phyloP scores from a whole-genome alignment of 1,140 invertebrate species.

The Papilio machaon region DNA sequence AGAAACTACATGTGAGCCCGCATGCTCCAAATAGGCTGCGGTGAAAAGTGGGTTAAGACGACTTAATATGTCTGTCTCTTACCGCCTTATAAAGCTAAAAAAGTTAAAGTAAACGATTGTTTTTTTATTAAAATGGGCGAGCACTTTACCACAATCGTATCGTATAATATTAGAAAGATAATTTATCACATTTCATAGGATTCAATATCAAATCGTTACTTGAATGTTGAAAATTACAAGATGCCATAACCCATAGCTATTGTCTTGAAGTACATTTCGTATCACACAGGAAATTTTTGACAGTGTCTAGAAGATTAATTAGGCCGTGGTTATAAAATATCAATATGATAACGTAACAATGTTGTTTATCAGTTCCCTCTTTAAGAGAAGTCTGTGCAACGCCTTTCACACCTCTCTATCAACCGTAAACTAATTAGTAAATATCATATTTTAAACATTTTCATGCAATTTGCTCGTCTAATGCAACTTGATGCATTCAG shows the following conservation, averaged over 20 bases:
- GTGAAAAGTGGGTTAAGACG: conserved; percentile 24
- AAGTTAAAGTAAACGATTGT: conserved; percentile 13
- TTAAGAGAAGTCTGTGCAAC: not conserved
- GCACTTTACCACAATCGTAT: not conserved
- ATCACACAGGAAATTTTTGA: not conserved
- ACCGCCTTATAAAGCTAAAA: conserved; percentile 13
- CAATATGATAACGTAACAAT: not conserved
- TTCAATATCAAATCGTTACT: no score
- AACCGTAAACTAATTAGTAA: not conserved
- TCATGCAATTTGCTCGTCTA: not conserved
- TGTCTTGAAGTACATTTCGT: not conserved
- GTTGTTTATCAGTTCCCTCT: not conserved
- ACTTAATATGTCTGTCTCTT: conserved; percentile 6
- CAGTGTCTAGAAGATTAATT: not conserved
- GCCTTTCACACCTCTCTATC: not conserved
- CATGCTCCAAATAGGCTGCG: not conserved
- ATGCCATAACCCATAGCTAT: no score
- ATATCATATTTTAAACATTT: not conserved
- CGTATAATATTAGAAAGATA: no score
- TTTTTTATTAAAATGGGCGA: conserved; percentile 4
- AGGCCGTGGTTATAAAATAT: not conserved
- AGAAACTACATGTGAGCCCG: not conserved
- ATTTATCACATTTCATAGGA: no score
- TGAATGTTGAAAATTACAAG: no score
- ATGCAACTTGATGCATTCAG: conserved; percentile 7